Base-by-base conservation (phyloP, 2,797 vertebrate genomes). In the Distichodus sexfasciatus region DNA sequence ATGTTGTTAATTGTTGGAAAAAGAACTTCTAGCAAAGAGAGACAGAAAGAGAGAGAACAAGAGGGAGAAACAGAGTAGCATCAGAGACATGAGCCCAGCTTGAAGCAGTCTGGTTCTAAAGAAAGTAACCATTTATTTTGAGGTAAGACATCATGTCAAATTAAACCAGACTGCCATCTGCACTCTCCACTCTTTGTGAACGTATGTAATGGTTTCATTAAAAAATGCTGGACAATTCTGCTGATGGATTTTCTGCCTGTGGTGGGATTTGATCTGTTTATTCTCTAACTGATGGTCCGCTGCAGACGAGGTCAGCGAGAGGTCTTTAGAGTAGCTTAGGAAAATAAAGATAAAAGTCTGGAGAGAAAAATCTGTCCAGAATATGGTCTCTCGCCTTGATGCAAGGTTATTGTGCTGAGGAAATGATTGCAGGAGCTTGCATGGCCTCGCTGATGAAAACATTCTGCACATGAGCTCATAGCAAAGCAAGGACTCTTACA, bases 81-180 rank as follows among this genome's bases (percentile, higher is more conserved):
- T 67, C 65, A 46, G 6, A 24, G 31, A 70, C 47, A 90, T 89
- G 88, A 90, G 86, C 74, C 82, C n/a, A n/a, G n/a, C n/a, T n/a
- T n/a, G n/a, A n/a, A n/a, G n/a, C n/a, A n/a, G n/a, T n/a, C n/a
- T n/a, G n/a, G n/a, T n/a, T n/a, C n/a, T n/a, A n/a, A n/a, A n/a
- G n/a, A n/a, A n/a, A n/a, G n/a, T 87, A 76, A 82, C 84, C 61
- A 86, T 82, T 61, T 89, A 86, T 76, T 90, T 89, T 75, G 87
- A 90, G 88, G 88, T 89, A 87, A 86, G 76, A 35, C 35, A 53
- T 35, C 12, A 23, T n/a, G 24, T 47, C n/a, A 36, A 53, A 29
- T 54, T 24, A 8, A 44, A 35, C 62, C 46, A 29, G 1, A 41
- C 29, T 11, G 29, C 10, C 12, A 31, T 4, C 21, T 43, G 6